Percentiles rank a stretch among this genome's conserved stretches.
These are phyloP conservation scores for Pseudomyrmex gracilis DNA, from an alignment of 1,140 invertebrate species.

Conservation along the genomic window DNA sequence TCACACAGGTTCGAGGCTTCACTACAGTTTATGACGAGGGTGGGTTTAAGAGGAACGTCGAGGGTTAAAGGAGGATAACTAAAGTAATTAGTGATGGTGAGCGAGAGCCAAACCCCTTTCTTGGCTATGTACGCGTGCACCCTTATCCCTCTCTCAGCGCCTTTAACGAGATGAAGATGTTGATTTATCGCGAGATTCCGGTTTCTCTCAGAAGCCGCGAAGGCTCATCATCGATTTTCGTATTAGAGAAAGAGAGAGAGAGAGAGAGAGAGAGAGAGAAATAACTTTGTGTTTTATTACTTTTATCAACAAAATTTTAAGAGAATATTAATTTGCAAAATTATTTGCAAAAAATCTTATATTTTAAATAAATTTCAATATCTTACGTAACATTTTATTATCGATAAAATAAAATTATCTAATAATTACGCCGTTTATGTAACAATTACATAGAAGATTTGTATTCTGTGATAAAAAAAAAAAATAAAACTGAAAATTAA, in stretches of 20 bases:
- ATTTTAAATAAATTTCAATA: too few species aligned
- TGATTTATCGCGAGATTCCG: constrained; percentile 43
- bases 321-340: too few species aligned
- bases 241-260: not conserved
- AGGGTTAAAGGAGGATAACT: constrained; percentile 75
- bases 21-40: constrained; percentile 78
- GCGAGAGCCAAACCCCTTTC: constrained; percentile 71
- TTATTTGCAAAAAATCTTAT: too few species aligned
- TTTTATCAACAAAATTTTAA: too few species aligned
- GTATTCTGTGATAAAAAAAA: not conserved
- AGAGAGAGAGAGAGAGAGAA: not conserved
- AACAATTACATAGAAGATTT: not conserved
- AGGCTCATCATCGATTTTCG: constrained; percentile 12
- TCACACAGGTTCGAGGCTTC: constrained; percentile 74
- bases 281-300: not conserved
- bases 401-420: too few species aligned
- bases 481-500: constrained; percentile 14
- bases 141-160: constrained; percentile 50
- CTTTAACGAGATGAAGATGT: constrained; percentile 67
- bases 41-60: constrained; percentile 72
- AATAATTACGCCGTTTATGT: too few species aligned
- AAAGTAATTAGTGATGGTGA: constrained; percentile 81
- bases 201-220: constrained; percentile 42
- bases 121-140: constrained; percentile 66
- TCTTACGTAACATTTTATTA: too few species aligned